These are phyloP conservation scores for Lasius platythorax DNA, from an alignment of 2,888 invertebrate species.

Conservation along the genomic window DNA sequence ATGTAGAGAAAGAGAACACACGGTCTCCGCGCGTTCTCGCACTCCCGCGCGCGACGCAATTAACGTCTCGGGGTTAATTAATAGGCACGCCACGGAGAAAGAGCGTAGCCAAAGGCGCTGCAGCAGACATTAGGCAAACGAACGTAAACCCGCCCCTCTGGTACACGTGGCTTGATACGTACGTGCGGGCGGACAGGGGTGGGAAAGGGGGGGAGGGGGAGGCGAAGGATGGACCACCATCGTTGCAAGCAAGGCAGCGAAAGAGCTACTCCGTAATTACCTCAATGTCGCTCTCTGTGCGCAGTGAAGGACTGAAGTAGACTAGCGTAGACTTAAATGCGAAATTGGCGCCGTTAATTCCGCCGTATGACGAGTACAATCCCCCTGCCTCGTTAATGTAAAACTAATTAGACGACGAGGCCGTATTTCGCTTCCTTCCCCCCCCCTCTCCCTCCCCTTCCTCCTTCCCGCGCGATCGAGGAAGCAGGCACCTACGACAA, in stretches of 20 bases:
- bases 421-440: slow-evolving; percentile 9
- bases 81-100: slow-evolving; percentile 74
- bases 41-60: slow-evolving; percentile 72
- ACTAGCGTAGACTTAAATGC: slow-evolving; percentile 66
- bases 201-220: not conserved
- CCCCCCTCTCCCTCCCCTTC: not conserved
- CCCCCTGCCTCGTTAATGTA: slow-evolving; percentile 60
- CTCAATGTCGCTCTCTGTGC: slow-evolving; percentile 60
- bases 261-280: slow-evolving; percentile 60
- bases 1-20: slow-evolving; percentile 11
- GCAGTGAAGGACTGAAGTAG: not conserved
- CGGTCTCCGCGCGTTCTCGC: slow-evolving; percentile 3
- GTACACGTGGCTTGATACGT: slow-evolving; percentile 52
- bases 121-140: slow-evolving; percentile 72
- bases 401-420: slow-evolving; percentile 69
- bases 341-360: slow-evolving; percentile 75
- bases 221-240: slow-evolving; percentile 42
- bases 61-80: slow-evolving; percentile 79
- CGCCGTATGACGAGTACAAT: slow-evolving; percentile 69
- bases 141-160: slow-evolving; percentile 64
- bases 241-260: slow-evolving; percentile 36
- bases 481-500: slow-evolving; percentile 31
- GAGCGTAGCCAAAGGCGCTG: slow-evolving; percentile 72
- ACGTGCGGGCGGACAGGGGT: not conserved
- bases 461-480: slow-evolving; percentile 33